Evolutionary conservation across 2,797 vertebrate species (phyloP).

Genomic region (Benthosema pterotum): DNA sequence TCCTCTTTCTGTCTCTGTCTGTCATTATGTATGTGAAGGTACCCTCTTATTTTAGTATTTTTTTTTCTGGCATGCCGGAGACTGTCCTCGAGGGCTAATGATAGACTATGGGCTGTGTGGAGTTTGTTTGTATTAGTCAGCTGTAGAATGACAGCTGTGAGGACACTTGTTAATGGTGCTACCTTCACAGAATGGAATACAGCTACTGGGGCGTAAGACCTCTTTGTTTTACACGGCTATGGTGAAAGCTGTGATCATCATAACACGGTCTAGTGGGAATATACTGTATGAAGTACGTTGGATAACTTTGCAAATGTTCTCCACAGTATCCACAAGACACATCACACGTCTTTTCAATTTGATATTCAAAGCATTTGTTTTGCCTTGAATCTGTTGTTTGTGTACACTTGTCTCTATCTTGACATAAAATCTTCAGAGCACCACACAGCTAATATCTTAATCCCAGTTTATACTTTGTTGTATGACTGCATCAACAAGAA

Average conservation of each 20-base stretch:
- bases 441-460: too few species aligned
- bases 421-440: too few species aligned
- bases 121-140: slow-evolving; percentile 53
- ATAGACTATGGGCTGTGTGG: slow-evolving; percentile 50
- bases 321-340: too few species aligned
- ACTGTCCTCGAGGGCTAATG: slow-evolving; percentile 61
- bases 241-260: neutral
- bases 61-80: slow-evolving; percentile 55
- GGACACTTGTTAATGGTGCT: slow-evolving; percentile 36
- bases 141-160: slow-evolving; percentile 55
- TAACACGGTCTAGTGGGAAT: neutral
- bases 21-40: slow-evolving; percentile 45
- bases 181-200: slow-evolving; percentile 12
- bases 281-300: too few species aligned
- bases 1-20: slow-evolving; percentile 19
- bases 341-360: too few species aligned
- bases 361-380: too few species aligned
- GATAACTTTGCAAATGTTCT: too few species aligned
- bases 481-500: too few species aligned
- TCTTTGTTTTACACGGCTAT: neutral
- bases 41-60: slow-evolving; percentile 58
- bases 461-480: too few species aligned
- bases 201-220: slow-evolving; percentile 3
- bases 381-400: too few species aligned
- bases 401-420: too few species aligned